These are phyloP conservation scores for Germaria angustata DNA, from an alignment of 2,888 invertebrate species.

Conservation along the genomic window DNA sequence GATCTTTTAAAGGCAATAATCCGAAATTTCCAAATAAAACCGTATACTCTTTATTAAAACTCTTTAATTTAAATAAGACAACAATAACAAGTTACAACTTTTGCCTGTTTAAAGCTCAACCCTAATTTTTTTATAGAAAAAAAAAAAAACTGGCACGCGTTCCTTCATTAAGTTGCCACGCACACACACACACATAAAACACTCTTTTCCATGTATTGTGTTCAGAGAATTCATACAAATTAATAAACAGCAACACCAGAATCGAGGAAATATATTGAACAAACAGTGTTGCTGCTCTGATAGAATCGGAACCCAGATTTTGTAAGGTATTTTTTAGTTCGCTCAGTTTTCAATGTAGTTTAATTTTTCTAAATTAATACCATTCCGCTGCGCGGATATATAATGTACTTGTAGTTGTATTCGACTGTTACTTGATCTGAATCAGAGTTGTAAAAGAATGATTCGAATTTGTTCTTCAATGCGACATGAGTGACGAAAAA, in stretches of 20 bases:
- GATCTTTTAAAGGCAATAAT: slow-evolving; percentile 54
- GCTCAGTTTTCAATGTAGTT: too few species aligned
- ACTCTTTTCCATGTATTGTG: not conserved
- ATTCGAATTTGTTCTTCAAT: too few species aligned
- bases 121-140: slow-evolving; percentile 34
- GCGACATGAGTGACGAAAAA: too few species aligned
- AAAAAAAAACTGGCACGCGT: slow-evolving; percentile 58
- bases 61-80: slow-evolving; percentile 37
- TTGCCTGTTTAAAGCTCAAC: slow-evolving; percentile 50
- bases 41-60: slow-evolving; percentile 31
- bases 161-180: slow-evolving; percentile 38
- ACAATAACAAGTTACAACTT: slow-evolving; percentile 36
- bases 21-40: slow-evolving; percentile 36
- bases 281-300: not conserved
- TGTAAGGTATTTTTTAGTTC: too few species aligned
- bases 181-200: not conserved
- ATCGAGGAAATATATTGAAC: not conserved
- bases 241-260: slow-evolving; percentile 3
- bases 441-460: too few species aligned
- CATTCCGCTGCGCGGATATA: too few species aligned
- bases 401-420: too few species aligned
- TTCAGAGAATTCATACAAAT: slow-evolving; percentile 20
- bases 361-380: too few species aligned
- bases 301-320: too few species aligned
- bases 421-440: too few species aligned